Conservation (phyloP, 2,113 vertebrate genomes). For the Zosterops lateralis region DNA sequence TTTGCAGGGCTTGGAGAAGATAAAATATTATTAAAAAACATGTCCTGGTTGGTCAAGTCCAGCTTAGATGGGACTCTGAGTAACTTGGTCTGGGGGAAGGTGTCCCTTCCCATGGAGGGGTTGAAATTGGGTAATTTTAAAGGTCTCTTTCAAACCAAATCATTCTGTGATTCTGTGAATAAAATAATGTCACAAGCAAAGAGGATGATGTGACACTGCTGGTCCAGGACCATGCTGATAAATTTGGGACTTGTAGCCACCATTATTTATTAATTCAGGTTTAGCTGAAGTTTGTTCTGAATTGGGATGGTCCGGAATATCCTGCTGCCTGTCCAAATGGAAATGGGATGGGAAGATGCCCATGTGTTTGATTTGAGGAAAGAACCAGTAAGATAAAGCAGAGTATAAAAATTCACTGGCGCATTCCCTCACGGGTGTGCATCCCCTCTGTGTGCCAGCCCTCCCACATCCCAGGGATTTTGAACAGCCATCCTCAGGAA, state of each 20-base stretch:
- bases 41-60: background rate
- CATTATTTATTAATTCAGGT: background rate
- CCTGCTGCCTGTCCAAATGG: background rate
- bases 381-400: background rate
- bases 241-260: accelerated
- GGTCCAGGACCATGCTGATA: background rate
- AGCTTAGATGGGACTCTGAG: background rate
- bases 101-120: background rate
- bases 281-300: background rate
- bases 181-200: background rate
- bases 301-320: background rate
- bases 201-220: accelerated
- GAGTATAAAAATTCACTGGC: background rate
- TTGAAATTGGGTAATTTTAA: background rate
- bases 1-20: background rate
- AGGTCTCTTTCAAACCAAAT: background rate
- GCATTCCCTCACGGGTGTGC: background rate
- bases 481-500: background rate
- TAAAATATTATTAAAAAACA: background rate
- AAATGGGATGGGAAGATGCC: accelerated
- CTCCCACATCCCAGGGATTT: background rate
- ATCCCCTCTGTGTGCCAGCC: background rate
- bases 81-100: background rate
- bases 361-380: background rate
- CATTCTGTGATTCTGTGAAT: background rate